Evolutionary conservation across 2,797 vertebrate genomes (phyloP), one percentile per base, ranked within the genome.

Genomic region (Alosa sapidissima): DNA sequence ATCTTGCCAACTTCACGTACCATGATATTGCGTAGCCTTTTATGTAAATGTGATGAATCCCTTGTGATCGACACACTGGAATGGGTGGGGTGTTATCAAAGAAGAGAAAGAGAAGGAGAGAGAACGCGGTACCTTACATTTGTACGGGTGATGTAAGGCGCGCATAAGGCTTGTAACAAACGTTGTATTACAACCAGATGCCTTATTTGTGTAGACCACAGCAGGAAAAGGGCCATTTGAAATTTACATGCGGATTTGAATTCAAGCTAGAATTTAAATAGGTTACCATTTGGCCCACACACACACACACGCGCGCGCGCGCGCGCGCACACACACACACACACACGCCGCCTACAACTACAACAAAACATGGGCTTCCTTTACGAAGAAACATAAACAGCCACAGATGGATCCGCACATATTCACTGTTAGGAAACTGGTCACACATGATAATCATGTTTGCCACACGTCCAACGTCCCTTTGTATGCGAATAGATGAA

Each of bases 401-500:
- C 28, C 65, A 54, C 84, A 81, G 54, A 65, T 58, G 51, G 78
- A 60, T 81, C 49, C 47, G 9, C 47, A 68, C 84, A 51, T 13
- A 48, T 48, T 0, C 78, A 24, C 16, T 55, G 33, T 78, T n/a
- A 28, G 48, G 36, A 24, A 24, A 36, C 47, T 68, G 28, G 55
- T 58, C 84, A 68, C 84, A 65, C 84, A 82, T 85, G 84, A 51
- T 65, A 81, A 85, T 85, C 84, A 62, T 41, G 58, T 85, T 62
- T 65, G 81, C 72, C 72, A 78, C 72, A 78, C 83, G 82, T 33
- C 19, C 82, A 82, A 84, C 78, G 21, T 84, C 81, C 83, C 84
- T 84, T 86, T 88, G 90, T 90, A 88, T 84, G 85, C 87, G 83
- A 89, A 88, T 90, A 88, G 86, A 90, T 89, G 87, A 90, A 87